These are phyloP conservation scores for Heterodera schachtii DNA, from an alignment of 1,140 invertebrate genomes.

Conservation along the genomic window DNA sequence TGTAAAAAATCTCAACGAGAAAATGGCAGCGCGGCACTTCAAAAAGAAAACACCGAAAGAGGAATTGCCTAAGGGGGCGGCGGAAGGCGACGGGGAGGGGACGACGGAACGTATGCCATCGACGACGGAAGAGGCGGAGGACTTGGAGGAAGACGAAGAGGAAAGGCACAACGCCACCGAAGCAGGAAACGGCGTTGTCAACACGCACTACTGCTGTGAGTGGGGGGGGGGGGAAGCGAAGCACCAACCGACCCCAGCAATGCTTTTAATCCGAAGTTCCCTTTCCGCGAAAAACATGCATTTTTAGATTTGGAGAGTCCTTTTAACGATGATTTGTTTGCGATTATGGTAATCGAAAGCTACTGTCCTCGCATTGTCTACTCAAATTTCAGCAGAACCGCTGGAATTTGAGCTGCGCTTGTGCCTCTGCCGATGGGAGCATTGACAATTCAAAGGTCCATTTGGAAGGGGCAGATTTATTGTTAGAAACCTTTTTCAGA, in stretches of 20 bases:
- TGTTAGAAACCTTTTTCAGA: neutral
- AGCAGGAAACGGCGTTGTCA: neutral
- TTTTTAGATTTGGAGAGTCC: conserved; percentile 21
- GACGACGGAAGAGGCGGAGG: neutral
- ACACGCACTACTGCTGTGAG: conserved; percentile 27
- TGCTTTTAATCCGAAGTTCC: no score
- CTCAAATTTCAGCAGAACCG: conserved; percentile 12
- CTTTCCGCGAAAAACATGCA: no score
- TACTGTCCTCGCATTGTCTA: neutral
- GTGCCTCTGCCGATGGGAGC: neutral
- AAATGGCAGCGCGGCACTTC: neutral
- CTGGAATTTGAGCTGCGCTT: conserved; percentile 30
- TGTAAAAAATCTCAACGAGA: neutral
- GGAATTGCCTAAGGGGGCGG: neutral
- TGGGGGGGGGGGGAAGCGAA: no score
- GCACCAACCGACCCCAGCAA: no score
- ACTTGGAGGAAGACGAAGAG: no score
- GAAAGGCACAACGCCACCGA: neutral
- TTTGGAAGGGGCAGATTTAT: neutral
- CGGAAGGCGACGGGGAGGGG: neutral
- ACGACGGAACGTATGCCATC: neutral
- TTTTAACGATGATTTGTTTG: conserved; percentile 24
- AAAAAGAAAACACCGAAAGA: neutral
- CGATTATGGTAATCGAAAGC: conserved; percentile 7
- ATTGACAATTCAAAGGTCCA: neutral